Conservation (phyloP, 2,113 vertebrate species). For the Aleadryas rufinucha region DNA sequence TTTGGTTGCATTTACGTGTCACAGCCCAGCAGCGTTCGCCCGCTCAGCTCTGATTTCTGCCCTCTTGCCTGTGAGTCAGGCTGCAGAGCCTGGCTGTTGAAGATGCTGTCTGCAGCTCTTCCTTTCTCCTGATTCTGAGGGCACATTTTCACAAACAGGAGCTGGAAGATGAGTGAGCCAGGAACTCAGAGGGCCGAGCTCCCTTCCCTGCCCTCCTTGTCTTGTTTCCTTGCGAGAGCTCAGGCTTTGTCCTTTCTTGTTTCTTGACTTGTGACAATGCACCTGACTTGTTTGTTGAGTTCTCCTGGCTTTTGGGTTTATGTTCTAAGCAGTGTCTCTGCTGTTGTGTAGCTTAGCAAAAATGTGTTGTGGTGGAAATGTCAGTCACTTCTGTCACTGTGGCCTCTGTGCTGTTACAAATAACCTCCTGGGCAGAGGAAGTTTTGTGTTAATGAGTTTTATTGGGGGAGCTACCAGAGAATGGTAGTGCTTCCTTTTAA, state of each 20-base stretch:
- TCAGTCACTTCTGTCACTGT: not conserved
- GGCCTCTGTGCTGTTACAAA: not conserved
- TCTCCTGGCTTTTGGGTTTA: not conserved
- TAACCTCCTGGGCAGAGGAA: not conserved
- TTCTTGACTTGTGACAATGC: not conserved
- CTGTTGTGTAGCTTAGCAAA: not conserved
- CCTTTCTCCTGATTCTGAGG: not conserved
- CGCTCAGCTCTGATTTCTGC: not conserved
- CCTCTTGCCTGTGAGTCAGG: not conserved
- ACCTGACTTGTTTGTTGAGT: not conserved
- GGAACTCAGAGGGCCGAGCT: not conserved
- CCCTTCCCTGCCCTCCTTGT: not conserved
- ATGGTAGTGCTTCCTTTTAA: not conserved
- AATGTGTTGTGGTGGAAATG: not conserved
- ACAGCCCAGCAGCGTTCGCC: fast-evolving
- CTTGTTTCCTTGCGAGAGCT: not conserved
- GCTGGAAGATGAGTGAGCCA: not conserved
- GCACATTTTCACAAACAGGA: not conserved
- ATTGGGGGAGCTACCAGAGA: not conserved
- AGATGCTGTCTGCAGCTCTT: not conserved
- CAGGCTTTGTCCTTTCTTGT: not conserved
- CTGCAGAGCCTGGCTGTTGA: not conserved
- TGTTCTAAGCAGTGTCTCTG: not conserved
- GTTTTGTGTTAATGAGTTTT: not conserved
- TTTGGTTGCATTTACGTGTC: not conserved